phyloP scores from a whole-genome alignment of 2,113 vertebrate genomes.

The Oceanodroma tethys region DNA sequence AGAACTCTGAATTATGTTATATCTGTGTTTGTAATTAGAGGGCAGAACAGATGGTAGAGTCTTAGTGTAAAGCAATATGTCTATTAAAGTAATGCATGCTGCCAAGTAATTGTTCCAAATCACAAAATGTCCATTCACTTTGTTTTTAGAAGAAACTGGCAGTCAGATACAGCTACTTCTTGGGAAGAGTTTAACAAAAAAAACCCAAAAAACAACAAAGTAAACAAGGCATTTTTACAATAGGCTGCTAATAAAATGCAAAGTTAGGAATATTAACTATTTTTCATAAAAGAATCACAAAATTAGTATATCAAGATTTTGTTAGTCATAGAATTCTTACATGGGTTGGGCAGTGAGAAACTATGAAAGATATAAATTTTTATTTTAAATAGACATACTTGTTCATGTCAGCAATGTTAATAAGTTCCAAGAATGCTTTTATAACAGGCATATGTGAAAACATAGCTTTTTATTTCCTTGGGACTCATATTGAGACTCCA shows the following conservation, averaged over 20 bases:
- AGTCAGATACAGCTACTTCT: neutral
- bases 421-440: neutral
- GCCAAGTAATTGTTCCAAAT: neutral
- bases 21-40: slow-evolving; percentile 65
- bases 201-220: neutral
- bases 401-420: neutral
- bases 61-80: slow-evolving; percentile 7
- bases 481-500: too few species aligned
- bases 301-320: neutral
- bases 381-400: neutral
- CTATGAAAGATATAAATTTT: neutral
- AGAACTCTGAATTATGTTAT: neutral
- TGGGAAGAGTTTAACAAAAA: neutral
- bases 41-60: slow-evolving; percentile 64
- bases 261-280: neutral
- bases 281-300: neutral
- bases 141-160: neutral
- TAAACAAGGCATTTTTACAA: neutral
- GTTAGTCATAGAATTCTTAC: neutral
- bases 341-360: neutral
- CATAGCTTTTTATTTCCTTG: neutral
- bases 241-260: rapidly evolving
- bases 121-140: neutral
- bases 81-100: slow-evolving; percentile 16
- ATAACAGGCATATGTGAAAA: neutral